Evolutionary conservation across 1,140 invertebrate species (phyloP), one percentile per base, ranked within the genome.

Genomic region (Zaprionus kolodkinae): DNA sequence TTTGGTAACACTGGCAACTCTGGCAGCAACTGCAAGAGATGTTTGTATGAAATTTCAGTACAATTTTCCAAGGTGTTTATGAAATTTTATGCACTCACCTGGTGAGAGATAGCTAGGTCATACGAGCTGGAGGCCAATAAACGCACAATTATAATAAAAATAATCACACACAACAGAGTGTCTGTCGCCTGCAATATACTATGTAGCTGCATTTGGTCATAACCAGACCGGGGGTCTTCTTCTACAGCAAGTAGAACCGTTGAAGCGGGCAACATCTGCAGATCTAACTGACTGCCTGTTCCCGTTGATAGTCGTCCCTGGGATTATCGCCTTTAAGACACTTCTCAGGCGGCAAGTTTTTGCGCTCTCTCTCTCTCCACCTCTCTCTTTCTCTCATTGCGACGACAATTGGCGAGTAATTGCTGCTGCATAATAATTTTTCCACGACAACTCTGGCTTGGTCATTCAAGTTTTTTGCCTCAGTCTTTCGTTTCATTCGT

Each of bases 91-190:
- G 65, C 54, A 87, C 83, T 88, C 59, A 74, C 70, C 72, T 11
- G 38, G 30, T n/a, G 7, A 9, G 21, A 21, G 21, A 21, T 21
- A 21, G 21, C 21, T 21, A 21, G 21, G 21, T 21, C 56, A 70
- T 85, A 72, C 40, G n/a, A 33, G 7, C 85, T 79, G 79, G 86
- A 82, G 85, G 85, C 79, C 85, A 89, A 84, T 88, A 88, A 88
- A 81, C 78, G 75, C 71, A 78, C 87, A 89, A 89, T 89, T 89
- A 89, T 89, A 82, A 89, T 89, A 89, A 91, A 89, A 89, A 89
- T 89, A 89, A 89, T 89, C 86, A 87, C 71, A 21, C 48, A 43
- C 59, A 36, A 3, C 27, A 68, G 73, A 59, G 72, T 55, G 65
- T 63, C 17, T 3, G 74, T n/a, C n/a, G n/a, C n/a, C n/a, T n/a